These are phyloP conservation scores for Liopterus haemorrhoidalis DNA, from an alignment of 2,888 invertebrate genomes.

Conservation along the genomic window DNA sequence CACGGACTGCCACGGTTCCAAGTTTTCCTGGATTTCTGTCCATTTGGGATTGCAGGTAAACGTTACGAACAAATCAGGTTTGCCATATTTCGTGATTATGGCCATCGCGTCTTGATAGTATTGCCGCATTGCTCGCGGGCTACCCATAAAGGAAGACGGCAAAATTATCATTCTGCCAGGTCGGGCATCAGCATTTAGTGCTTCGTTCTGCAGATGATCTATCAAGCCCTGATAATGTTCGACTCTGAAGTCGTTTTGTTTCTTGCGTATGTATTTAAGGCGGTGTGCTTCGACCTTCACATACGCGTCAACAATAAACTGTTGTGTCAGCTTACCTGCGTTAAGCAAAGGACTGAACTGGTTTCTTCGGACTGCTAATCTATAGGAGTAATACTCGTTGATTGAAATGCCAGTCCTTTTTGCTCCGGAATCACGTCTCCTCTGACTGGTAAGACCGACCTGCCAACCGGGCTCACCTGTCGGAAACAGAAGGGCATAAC, in stretches of 20 bases:
- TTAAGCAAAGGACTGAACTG: conserved; percentile 7
- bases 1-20: background rate
- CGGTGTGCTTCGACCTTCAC: conserved; percentile 12
- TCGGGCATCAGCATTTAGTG: conserved; percentile 23
- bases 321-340: conserved; percentile 22
- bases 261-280: conserved; percentile 3
- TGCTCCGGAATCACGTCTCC: too few species aligned
- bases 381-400: conserved; percentile 12
- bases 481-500: conserved; percentile 6
- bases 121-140: conserved; percentile 38
- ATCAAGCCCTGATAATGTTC: conserved; percentile 25
- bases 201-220: conserved; percentile 33
- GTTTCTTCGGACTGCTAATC: conserved; percentile 6
- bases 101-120: conserved; percentile 43
- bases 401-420: too few species aligned
- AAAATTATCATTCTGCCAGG: conserved; percentile 38
- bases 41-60: background rate
- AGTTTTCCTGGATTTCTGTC: background rate
- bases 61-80: too few species aligned
- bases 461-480: conserved; percentile 6
- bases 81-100: too few species aligned
- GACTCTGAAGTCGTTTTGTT: too few species aligned
- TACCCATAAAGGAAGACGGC: conserved; percentile 38
- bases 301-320: conserved; percentile 17
- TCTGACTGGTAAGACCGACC: too few species aligned